Percentiles rank a stretch among this genome's conserved stretches.
These are phyloP conservation scores for Microhierax caerulescens DNA, from an alignment of 2,797 vertebrate genomes.

Conservation along the genomic window DNA sequence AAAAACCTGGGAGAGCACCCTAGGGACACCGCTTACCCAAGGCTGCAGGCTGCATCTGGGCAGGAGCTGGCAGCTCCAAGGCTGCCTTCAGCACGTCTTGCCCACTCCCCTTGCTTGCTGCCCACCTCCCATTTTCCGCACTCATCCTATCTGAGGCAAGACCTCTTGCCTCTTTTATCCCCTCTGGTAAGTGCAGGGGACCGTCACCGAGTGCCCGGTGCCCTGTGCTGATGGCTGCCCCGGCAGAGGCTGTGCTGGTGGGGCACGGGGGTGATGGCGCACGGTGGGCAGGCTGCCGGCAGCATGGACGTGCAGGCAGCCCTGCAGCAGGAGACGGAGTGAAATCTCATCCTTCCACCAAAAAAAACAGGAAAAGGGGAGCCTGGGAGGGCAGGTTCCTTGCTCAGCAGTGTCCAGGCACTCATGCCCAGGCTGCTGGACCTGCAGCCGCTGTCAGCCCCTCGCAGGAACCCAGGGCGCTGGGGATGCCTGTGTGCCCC, in stretches of 20 bases:
- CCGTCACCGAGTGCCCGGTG: fast-evolving
- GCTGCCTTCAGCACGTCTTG: neutral
- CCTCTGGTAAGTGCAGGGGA: neutral
- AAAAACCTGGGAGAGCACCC: neutral
- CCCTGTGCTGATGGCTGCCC: neutral
- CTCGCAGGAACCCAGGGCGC: fast-evolving
- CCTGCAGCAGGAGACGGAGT: neutral
- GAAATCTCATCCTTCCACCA: neutral
- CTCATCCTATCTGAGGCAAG: neutral
- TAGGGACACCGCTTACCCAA: fast-evolving
- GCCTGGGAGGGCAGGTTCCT: neutral
- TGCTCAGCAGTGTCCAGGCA: neutral
- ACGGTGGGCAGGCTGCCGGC: fast-evolving
- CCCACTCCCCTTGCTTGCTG: neutral
- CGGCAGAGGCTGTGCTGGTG: neutral
- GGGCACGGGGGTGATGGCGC: neutral
- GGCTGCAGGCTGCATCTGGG: neutral
- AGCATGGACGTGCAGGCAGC: neutral
- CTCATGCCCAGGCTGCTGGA: neutral
- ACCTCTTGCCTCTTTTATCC: neutral
- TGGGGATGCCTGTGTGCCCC: neutral
- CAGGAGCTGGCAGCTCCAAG: neutral
- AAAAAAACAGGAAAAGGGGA: neutral
- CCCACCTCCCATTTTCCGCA: neutral
- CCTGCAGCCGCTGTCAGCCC: neutral